Conservation (phyloP, 1,140 invertebrate genomes). For the Drosophila nigromelanica region DNA sequence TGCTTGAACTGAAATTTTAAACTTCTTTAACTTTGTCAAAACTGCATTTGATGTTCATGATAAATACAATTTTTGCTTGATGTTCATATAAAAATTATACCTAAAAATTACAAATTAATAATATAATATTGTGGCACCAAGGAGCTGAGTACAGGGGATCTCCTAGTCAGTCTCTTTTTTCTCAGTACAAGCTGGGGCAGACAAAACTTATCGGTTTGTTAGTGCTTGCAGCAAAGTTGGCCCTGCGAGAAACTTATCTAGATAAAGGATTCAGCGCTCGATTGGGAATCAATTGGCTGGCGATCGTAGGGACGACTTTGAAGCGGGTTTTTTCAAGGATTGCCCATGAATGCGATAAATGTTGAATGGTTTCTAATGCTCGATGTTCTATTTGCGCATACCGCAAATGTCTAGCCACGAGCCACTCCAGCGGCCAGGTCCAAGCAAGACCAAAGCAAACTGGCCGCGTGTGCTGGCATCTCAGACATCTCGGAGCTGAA, state of each 20-base stretch:
- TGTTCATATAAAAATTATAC: no score
- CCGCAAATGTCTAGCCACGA: constrained; percentile 55
- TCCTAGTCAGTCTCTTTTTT: neutral
- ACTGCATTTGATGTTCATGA: no score
- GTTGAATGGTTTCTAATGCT: constrained; percentile 56
- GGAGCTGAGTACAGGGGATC: neutral
- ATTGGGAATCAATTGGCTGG: constrained; percentile 15
- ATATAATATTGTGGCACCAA: no score
- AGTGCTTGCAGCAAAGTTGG: constrained; percentile 15
- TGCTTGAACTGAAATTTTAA: no score
- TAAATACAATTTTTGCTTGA: no score
- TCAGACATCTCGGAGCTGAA: constrained; percentile 52
- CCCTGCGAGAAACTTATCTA: neutral
- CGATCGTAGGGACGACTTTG: neutral
- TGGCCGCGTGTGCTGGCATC: constrained; percentile 68
- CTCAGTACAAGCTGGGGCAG: no score
- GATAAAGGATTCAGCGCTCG: neutral
- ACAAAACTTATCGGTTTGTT: constrained; percentile 18
- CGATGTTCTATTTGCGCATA: constrained; percentile 59
- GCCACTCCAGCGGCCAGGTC: constrained; percentile 9
- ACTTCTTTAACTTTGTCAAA: no score
- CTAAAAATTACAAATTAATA: no score
- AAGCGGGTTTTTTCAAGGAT: neutral
- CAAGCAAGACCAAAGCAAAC: constrained; percentile 60
- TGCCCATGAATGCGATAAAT: constrained; percentile 37